phyloP scores from a whole-genome alignment of 2,888 invertebrate species.

The Suillia variegata region DNA sequence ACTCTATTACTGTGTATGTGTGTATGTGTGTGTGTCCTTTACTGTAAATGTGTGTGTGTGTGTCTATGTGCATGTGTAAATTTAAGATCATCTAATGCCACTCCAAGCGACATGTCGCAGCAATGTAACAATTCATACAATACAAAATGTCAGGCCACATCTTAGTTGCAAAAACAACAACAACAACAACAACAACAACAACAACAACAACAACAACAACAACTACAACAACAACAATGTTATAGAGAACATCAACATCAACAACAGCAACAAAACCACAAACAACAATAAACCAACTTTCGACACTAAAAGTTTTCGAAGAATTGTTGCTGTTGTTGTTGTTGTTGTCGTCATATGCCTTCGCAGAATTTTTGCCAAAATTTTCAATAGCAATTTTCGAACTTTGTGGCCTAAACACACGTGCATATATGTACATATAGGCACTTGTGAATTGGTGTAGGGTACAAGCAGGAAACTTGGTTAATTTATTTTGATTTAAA shows the following conservation, averaged over 20 bases:
- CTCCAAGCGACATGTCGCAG: background rate
- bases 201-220: background rate
- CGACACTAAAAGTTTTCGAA: background rate
- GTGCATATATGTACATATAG: too few species aligned
- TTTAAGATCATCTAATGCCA: background rate
- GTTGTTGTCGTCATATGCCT: background rate
- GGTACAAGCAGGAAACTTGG: too few species aligned
- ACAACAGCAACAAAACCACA: background rate
- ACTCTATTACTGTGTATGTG: too few species aligned
- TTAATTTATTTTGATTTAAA: too few species aligned
- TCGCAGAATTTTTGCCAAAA: background rate
- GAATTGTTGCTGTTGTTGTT: too few species aligned
- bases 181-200: background rate
- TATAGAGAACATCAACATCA: background rate
- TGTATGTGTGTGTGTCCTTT: background rate
- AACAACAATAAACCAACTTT: background rate
- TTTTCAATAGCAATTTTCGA: background rate
- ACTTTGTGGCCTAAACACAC: too few species aligned
- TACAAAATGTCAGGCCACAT: slow-evolving; percentile 2
- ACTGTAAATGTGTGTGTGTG: background rate
- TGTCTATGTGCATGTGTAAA: background rate
- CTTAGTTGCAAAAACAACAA: background rate
- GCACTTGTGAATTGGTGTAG: background rate
- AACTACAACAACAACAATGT: background rate
- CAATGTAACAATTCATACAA: too few species aligned